Conservation (phyloP, 2,888 invertebrate genomes). For the Hydriomena furcata region DNA sequence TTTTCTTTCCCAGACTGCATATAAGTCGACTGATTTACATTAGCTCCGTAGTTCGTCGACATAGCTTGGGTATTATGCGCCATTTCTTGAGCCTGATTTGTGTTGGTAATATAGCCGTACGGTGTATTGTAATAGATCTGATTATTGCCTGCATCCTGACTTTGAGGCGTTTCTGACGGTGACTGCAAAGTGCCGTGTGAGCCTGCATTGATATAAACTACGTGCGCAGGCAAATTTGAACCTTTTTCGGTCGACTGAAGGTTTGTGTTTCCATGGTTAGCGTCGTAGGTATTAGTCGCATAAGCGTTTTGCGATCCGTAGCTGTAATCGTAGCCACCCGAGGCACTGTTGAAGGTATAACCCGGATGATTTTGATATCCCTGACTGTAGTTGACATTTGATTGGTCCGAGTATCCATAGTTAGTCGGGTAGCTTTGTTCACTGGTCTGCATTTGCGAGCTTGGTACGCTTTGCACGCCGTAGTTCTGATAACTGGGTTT, state of each 20-base stretch:
- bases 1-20: conserved; percentile 64
- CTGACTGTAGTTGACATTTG: conserved; percentile 51
- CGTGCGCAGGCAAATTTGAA: conserved; percentile 55
- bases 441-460: conserved; percentile 26
- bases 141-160: conserved; percentile 39
- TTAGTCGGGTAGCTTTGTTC: conserved; percentile 47
- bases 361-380: conserved; percentile 84
- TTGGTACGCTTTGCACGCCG: conserved; percentile 27
- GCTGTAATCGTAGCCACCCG: conserved; percentile 84
- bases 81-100: conserved; percentile 55
- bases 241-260: conserved; percentile 51
- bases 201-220: conserved; percentile 78
- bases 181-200: conserved; percentile 73
- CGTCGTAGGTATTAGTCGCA: conserved; percentile 45
- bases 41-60: conserved; percentile 62
- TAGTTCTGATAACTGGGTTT: conserved; percentile 43
- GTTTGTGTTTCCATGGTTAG: conserved; percentile 48
- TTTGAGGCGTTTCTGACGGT: conserved; percentile 63
- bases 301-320: conserved; percentile 84
- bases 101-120: conserved; percentile 72
- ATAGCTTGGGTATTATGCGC: conserved; percentile 45
- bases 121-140: conserved; percentile 74
- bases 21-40: conserved; percentile 67
- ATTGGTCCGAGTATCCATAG: conserved; percentile 48
- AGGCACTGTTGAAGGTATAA: conserved; percentile 81